These are phyloP conservation scores for Megastigmus dorsalis DNA, from an alignment of 2,888 invertebrate genomes.

Conservation along the genomic window DNA sequence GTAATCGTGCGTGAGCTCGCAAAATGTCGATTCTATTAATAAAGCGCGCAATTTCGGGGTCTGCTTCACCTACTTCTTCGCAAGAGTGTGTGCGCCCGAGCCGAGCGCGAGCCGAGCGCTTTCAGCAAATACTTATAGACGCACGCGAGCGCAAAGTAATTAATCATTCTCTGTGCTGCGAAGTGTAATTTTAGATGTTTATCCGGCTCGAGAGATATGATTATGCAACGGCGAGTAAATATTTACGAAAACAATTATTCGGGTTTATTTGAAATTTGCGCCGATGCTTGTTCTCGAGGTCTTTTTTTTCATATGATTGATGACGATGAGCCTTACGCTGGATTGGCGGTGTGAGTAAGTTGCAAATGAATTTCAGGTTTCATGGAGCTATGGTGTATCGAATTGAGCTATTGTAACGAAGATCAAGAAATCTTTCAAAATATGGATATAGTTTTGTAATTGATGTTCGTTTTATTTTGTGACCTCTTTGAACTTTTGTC, in stretches of 20 bases:
- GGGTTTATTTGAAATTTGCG: not conserved
- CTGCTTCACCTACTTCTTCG: slow-evolving; percentile 30
- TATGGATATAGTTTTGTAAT: no score
- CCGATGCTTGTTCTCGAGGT: not conserved
- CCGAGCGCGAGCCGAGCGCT: not conserved
- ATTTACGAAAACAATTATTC: slow-evolving; percentile 7
- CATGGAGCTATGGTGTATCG: no score
- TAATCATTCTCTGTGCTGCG: slow-evolving; percentile 24
- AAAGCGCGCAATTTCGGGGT: not conserved
- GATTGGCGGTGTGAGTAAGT: no score
- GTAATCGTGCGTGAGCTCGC: slow-evolving; percentile 11
- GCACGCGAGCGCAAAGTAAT: slow-evolving; percentile 11
- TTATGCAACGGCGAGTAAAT: slow-evolving; percentile 31
- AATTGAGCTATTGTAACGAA: no score
- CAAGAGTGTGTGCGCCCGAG: not conserved
- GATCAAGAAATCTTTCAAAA: no score
- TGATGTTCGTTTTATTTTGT: no score
- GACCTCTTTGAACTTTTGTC: no score
- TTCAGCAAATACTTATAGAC: slow-evolving; percentile 8
- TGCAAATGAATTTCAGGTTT: no score
- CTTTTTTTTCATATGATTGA: no score
- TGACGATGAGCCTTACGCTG: no score
- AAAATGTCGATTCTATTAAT: slow-evolving; percentile 35
- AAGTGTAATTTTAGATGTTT: slow-evolving; percentile 37
- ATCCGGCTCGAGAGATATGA: not conserved